A percentile compares a stretch with the other conserved stretches of the same genome.
phyloP scores from a whole-genome alignment of 2,797 vertebrate species.

The Erethizon dorsatum region DNA sequence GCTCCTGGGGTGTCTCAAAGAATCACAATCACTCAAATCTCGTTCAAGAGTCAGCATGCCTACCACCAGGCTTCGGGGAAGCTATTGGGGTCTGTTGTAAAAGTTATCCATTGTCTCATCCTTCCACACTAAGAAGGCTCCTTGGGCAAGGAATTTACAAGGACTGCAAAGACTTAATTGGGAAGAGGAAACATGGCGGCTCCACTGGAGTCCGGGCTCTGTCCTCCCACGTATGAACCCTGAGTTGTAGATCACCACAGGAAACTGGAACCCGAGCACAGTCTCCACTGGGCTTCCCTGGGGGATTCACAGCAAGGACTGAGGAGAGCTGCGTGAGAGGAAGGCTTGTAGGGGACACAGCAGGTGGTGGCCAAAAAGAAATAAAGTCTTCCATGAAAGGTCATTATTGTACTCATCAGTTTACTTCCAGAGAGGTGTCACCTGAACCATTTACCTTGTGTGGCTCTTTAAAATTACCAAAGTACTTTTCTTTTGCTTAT shows the following conservation, averaged over 20 bases:
- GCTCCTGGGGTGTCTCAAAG: fast-evolving
- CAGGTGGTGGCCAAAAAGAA: background rate
- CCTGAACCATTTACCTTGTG: background rate
- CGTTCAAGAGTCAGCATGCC: background rate
- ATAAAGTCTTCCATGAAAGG: background rate
- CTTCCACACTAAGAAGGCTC: background rate
- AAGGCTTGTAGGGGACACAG: background rate
- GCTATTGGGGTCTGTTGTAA: background rate
- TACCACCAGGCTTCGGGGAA: fast-evolving
- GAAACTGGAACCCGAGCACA: background rate
- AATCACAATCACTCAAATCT: background rate
- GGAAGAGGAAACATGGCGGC: fast-evolving
- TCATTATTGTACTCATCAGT: fast-evolving
- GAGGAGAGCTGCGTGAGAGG: background rate
- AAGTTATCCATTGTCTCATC: fast-evolving
- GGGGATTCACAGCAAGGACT: background rate
- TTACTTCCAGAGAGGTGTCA: background rate
- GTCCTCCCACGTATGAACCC: background rate
- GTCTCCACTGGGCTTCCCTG: background rate
- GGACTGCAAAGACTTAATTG: background rate
- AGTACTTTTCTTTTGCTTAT: background rate
- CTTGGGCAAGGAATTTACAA: background rate
- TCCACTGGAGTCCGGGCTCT: background rate
- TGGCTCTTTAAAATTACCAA: background rate
- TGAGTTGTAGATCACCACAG: background rate